Conservation (phyloP, 2,888 invertebrate species). For the Coremacera marginata region DNA sequence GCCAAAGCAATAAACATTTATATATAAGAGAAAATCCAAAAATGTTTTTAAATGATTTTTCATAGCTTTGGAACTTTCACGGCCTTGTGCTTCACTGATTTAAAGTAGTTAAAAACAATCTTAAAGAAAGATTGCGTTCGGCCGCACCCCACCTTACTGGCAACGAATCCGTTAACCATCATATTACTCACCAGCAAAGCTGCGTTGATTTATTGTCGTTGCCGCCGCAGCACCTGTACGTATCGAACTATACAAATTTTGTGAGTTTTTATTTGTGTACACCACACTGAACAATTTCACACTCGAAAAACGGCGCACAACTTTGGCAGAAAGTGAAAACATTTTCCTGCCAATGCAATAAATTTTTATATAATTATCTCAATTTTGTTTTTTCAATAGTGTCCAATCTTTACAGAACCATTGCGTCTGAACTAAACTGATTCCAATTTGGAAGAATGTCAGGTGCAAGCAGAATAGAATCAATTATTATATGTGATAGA, state of each 20-base stretch:
- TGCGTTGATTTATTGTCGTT: conserved; percentile 40
- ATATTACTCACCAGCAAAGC: conserved; percentile 44
- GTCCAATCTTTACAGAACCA: too few relatives aligned
- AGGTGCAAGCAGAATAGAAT: not conserved
- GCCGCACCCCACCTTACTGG: not conserved
- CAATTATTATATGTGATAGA: not conserved
- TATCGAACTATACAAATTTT: conserved; percentile 14
- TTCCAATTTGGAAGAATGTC: not conserved
- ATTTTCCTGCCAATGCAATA: conserved; percentile 49
- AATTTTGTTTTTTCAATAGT: not conserved
- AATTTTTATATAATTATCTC: not conserved
- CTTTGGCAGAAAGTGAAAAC: conserved; percentile 60
- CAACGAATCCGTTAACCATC: not conserved
- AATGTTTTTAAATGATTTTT: too few relatives aligned
- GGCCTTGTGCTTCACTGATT: not conserved
- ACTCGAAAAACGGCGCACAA: conserved; percentile 50
- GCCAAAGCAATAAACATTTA: too few relatives aligned
- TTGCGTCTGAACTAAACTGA: too few relatives aligned
- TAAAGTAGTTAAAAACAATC: not conserved
- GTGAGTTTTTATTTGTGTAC: not conserved
- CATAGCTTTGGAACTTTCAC: conserved; percentile 35
- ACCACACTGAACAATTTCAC: conserved; percentile 34
- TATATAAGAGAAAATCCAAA: too few relatives aligned
- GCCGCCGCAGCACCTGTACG: conserved; percentile 6
- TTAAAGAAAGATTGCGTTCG: not conserved